Evolutionary conservation across 2,113 vertebrate genomes (phyloP).

Genomic region (Aphelocoma coerulescens): DNA sequence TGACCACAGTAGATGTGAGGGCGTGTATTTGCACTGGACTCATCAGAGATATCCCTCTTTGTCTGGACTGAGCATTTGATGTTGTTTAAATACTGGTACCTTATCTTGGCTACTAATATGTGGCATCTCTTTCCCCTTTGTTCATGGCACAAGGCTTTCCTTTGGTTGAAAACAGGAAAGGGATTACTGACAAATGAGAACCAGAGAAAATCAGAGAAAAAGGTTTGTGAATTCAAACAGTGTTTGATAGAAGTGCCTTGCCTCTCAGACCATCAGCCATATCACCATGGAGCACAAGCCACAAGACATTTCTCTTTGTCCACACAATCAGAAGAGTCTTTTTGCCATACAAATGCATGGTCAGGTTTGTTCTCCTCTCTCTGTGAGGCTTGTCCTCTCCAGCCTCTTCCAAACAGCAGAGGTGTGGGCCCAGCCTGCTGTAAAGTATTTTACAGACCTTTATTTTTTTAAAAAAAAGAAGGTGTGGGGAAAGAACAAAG

Average conservation of each 20-base stretch:
- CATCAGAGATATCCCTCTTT: conserved; percentile 16
- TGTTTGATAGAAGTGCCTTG: not conserved
- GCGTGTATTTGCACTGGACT: not conserved
- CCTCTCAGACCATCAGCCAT: not conserved
- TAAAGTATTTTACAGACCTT: not conserved
- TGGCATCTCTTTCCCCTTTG: conserved; percentile 15
- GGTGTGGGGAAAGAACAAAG: not conserved
- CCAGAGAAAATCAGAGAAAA: not conserved
- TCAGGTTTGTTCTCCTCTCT: not conserved
- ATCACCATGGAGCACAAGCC: not conserved
- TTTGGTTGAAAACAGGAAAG: conserved; percentile 8
- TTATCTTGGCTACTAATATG: conserved; percentile 30
- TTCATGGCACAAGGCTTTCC: conserved; percentile 14
- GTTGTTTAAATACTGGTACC: conserved; percentile 16
- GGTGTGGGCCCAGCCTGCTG: not conserved
- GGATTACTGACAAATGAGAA: not conserved
- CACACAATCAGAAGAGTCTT: not conserved
- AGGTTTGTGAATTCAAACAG: not conserved
- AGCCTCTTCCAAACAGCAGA: not conserved
- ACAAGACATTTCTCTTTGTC: not conserved
- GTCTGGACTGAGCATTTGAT: not conserved
- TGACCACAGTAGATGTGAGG: not conserved
- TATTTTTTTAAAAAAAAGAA: not conserved
- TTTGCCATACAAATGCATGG: not conserved
- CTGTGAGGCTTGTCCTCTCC: not conserved